phyloP scores from a whole-genome alignment of 2,888 invertebrate species.

The Trissolcus brochymenae region DNA sequence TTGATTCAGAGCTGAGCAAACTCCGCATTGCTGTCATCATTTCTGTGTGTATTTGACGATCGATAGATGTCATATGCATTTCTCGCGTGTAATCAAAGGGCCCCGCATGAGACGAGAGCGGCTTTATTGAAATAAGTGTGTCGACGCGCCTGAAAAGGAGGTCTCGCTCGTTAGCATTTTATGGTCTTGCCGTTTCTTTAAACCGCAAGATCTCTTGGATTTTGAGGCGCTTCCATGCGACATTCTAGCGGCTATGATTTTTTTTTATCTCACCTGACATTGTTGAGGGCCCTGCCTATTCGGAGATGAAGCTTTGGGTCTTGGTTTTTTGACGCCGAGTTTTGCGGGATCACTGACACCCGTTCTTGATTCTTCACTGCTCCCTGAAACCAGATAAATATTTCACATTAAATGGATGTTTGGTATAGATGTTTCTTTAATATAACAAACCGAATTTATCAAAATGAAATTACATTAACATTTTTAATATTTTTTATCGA shows the following conservation, averaged over 20 bases:
- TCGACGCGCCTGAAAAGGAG: slow-evolving; percentile 61
- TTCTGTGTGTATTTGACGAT: slow-evolving; percentile 47
- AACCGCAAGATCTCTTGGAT: slow-evolving; percentile 24
- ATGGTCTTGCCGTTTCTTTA: slow-evolving; percentile 54
- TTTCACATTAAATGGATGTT: not conserved
- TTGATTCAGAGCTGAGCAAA: slow-evolving; percentile 41
- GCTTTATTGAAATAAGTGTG: slow-evolving; percentile 53
- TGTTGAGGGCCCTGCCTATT: slow-evolving; percentile 94
- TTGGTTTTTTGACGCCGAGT: slow-evolving; percentile 82
- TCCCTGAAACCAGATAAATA: slow-evolving; percentile 71
- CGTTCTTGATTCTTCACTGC: slow-evolving; percentile 78
- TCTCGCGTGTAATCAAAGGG: slow-evolving; percentile 50
- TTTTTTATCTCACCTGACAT: slow-evolving; percentile 83
- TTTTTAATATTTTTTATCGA: too few species aligned
- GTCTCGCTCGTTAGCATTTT: slow-evolving; percentile 69
- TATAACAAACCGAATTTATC: too few species aligned
- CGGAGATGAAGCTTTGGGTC: slow-evolving; percentile 92
- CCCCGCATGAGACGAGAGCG: slow-evolving; percentile 38
- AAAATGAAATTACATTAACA: too few species aligned
- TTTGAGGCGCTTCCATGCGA: too few species aligned
- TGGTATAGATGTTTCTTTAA: too few species aligned
- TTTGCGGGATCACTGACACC: slow-evolving; percentile 78
- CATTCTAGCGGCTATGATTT: too few species aligned
- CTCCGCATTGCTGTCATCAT: slow-evolving; percentile 45
- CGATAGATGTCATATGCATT: slow-evolving; percentile 50